Percentiles rank a stretch among this genome's conserved stretches.
Conservation (phyloP, 2,888 invertebrate genomes). For the Noctua janthina region DNA sequence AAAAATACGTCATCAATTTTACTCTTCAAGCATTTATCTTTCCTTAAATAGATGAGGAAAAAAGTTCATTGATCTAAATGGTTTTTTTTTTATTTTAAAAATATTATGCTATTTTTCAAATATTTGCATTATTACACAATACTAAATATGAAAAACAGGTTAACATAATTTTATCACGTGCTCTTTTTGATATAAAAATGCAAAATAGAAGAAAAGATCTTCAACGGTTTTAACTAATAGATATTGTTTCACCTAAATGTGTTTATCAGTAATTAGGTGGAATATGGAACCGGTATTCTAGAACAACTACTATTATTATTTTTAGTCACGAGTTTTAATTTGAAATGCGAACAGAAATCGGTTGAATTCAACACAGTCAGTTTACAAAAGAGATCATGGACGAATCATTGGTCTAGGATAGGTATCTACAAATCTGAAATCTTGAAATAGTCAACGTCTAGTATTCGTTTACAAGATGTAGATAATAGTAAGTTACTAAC, state of each 20-base stretch:
- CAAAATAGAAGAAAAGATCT: neutral
- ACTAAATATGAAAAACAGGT: neutral
- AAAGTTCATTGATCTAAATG: conserved; percentile 5
- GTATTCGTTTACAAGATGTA: neutral
- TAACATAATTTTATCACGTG: neutral
- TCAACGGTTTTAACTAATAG: neutral
- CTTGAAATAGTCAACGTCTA: neutral
- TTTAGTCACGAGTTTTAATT: neutral
- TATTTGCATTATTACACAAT: neutral
- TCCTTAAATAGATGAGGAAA: conserved; percentile 12
- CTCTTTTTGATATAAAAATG: neutral
- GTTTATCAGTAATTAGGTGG: conserved; percentile 11
- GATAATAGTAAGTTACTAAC: neutral
- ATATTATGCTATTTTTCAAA: neutral
- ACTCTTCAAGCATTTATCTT: conserved; percentile 22
- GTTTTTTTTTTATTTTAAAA: neutral
- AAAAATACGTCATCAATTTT: conserved; percentile 47
- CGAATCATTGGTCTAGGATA: neutral
- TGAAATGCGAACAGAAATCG: neutral
- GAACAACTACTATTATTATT: neutral
- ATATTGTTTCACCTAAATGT: neutral
- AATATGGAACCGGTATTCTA: neutral
- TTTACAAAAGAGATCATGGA: neutral
- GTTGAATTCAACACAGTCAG: neutral
- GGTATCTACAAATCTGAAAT: neutral